Percentiles rank a stretch among this genome's conserved stretches.
These are phyloP conservation scores for Acronicta alni DNA, from an alignment of 2,888 invertebrate genomes.

Conservation along the genomic window DNA sequence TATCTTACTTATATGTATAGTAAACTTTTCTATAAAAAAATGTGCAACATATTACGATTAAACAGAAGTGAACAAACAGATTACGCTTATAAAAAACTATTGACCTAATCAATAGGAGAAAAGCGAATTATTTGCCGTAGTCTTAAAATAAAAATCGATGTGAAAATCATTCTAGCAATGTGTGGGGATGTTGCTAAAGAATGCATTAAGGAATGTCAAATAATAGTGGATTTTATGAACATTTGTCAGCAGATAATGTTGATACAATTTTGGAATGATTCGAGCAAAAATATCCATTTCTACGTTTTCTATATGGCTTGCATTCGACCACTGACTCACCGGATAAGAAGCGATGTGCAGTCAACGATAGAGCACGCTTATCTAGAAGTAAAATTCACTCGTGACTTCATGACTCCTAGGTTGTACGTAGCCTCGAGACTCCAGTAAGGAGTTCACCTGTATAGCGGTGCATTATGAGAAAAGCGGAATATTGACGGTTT, in stretches of 20 bases:
- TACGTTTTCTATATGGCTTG: too few relatives aligned
- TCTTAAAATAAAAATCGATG: slow-evolving; percentile 69
- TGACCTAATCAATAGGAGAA: slow-evolving; percentile 82
- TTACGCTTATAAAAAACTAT: slow-evolving; percentile 76
- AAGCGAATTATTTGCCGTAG: slow-evolving; percentile 77
- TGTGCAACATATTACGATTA: slow-evolving; percentile 44
- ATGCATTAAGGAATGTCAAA: slow-evolving; percentile 80
- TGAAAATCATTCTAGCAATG: slow-evolving; percentile 70
- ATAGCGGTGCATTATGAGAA: too few relatives aligned
- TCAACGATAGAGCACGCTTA: too few relatives aligned
- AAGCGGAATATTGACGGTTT: too few relatives aligned
- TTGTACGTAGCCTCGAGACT: too few relatives aligned
- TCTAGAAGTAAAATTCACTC: too few relatives aligned
- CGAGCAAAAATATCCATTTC: slow-evolving; percentile 3
- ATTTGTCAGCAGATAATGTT: slow-evolving; percentile 29
- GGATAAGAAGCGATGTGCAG: too few relatives aligned
- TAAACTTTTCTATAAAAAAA: background rate
- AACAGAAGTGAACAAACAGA: slow-evolving; percentile 59
- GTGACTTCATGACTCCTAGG: too few relatives aligned
- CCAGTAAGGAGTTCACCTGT: too few relatives aligned
- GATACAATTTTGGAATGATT: slow-evolving; percentile 36
- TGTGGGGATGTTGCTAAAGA: slow-evolving; percentile 61
- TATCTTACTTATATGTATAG: too few relatives aligned
- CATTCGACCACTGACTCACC: too few relatives aligned
- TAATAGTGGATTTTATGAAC: slow-evolving; percentile 36